phyloP scores from a whole-genome alignment of 2,797 vertebrate species.

The Sebastes oblongus region DNA sequence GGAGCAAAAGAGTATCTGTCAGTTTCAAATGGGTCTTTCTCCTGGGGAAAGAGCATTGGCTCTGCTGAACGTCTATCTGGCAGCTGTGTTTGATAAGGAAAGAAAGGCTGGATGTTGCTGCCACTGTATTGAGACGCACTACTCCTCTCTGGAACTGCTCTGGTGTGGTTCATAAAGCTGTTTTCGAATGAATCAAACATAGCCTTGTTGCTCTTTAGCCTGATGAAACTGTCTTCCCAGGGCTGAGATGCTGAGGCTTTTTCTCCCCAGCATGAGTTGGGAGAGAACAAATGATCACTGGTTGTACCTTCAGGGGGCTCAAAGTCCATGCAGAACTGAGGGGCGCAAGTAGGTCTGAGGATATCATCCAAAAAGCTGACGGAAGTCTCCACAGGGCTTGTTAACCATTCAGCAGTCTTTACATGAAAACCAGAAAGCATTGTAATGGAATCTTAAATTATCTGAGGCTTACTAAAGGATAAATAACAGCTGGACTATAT shows the following conservation, averaged over 20 bases:
- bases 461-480: not conserved
- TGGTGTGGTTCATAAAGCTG: constrained; percentile 37
- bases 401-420: constrained; percentile 58
- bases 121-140: not conserved
- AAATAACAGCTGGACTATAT: not conserved
- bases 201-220: constrained; percentile 16
- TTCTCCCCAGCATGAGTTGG: constrained; percentile 26
- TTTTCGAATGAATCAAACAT: constrained; percentile 49
- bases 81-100: constrained; percentile 23
- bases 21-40: constrained; percentile 28
- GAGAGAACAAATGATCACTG: constrained; percentile 40
- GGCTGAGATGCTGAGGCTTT: constrained; percentile 23
- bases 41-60: constrained; percentile 3
- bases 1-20: constrained; percentile 18
- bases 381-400: constrained; percentile 29
- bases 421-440: constrained; percentile 46
- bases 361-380: constrained; percentile 39
- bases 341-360: constrained; percentile 34
- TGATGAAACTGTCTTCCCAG: constrained; percentile 31
- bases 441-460: not conserved
- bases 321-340: constrained; percentile 55
- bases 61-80: constrained; percentile 20
- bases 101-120: constrained; percentile 9
- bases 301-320: constrained; percentile 17
- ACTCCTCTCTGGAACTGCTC: constrained; percentile 14